A percentile compares a stretch with the other conserved stretches of the same genome.
Evolutionary conservation across 2,797 vertebrate species (phyloP).

Genomic region (Gallinago stenura): DNA sequence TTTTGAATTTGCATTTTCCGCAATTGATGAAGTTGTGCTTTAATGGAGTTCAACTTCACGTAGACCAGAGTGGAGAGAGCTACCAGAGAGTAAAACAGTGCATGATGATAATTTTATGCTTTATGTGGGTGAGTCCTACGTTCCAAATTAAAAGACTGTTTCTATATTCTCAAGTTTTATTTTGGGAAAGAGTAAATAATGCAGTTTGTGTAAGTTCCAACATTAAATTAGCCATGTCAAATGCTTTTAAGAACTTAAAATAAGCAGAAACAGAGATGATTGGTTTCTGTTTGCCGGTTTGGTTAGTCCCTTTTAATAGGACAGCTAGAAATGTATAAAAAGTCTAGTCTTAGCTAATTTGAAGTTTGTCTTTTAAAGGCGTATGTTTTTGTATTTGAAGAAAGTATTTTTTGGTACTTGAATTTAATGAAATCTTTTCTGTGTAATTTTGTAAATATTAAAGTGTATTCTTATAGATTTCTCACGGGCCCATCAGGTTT

Average conservation of each 20-base stretch:
- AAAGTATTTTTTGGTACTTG: neutral
- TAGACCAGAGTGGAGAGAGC: neutral
- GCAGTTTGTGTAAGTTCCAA: neutral
- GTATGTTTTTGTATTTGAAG: neutral
- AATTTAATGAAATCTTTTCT: neutral
- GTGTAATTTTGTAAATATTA: neutral
- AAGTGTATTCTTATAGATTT: neutral
- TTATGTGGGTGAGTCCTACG: neutral
- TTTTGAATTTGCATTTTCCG: neutral
- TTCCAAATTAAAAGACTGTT: neutral
- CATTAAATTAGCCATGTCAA: accelerated
- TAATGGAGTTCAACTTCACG: neutral
- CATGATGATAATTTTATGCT: neutral
- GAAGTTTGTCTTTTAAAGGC: neutral
- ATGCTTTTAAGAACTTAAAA: neutral
- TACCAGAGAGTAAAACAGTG: neutral
- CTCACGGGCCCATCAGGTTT: neutral
- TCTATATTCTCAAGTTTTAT: neutral
- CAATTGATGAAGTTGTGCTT: neutral
- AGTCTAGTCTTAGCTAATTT: neutral
- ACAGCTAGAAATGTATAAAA: neutral
- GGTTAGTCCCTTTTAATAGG: neutral
- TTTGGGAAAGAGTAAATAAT: neutral
- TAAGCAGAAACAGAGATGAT: neutral
- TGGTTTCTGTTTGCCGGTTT: neutral